Evolutionary conservation across 2,113 vertebrate genomes (phyloP).

Genomic region (Picathartes gymnocephalus): DNA sequence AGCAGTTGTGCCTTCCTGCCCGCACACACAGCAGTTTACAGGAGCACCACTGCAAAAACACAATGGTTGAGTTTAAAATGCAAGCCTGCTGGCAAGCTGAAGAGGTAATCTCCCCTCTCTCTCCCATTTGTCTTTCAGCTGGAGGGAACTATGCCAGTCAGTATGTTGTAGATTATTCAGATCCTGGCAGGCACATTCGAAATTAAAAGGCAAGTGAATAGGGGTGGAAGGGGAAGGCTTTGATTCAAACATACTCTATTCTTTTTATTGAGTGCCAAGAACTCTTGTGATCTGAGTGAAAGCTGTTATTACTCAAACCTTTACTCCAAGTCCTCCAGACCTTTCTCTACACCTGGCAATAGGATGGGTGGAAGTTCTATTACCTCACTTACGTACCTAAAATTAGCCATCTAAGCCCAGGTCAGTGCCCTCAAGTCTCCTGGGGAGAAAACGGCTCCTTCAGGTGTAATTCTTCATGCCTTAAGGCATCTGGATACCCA

Average conservation of each 20-base stretch:
- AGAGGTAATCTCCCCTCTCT: neutral
- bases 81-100: neutral
- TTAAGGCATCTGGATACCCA: neutral
- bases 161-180: neutral
- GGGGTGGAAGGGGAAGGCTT: neutral
- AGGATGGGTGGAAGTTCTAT: neutral
- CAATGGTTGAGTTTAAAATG: neutral
- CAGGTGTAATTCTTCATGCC: neutral
- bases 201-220: constrained; percentile 14
- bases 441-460: neutral
- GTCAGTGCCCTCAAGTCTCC: neutral
- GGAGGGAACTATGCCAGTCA: constrained; percentile 4
- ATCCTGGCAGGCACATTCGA: neutral
- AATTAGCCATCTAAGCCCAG: neutral
- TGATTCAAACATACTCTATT: neutral
- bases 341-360: neutral
- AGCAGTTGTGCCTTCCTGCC: neutral
- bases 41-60: neutral
- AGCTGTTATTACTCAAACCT: neutral
- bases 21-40: neutral
- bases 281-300: neutral
- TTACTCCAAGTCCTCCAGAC: neutral
- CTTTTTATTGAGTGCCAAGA: constrained; percentile 26
- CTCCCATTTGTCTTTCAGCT: neutral
- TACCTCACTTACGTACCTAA: neutral